Conservation (phyloP, 2,888 invertebrate species). For the Eutolmus rufibarbis region DNA sequence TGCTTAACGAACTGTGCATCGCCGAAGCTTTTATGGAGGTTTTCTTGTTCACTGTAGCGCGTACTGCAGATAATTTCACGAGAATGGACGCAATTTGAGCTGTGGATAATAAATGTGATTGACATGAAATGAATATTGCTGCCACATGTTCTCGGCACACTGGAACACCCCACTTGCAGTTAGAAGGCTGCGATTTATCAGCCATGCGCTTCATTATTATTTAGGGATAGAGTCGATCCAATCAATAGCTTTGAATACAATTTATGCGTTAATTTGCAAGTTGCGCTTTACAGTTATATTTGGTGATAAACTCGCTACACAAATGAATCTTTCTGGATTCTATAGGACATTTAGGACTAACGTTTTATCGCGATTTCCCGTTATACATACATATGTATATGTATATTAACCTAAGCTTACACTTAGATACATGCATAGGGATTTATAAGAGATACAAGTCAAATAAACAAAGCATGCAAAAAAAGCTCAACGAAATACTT, state of each 20-base stretch:
- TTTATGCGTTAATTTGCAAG: too few relatives aligned
- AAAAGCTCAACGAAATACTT: too few relatives aligned
- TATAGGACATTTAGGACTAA: too few relatives aligned
- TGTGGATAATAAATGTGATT: conserved; percentile 34
- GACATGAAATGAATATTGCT: conserved; percentile 28
- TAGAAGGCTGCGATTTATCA: not conserved
- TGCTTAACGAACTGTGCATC: conserved; percentile 29
- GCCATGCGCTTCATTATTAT: not conserved
- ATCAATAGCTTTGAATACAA: not conserved
- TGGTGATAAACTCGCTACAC: too few relatives aligned
- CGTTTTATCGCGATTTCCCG: too few relatives aligned
- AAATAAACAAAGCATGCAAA: too few relatives aligned
- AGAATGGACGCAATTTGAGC: conserved; percentile 34
- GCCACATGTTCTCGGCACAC: not conserved
- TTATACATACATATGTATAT: too few relatives aligned
- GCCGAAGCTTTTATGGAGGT: conserved; percentile 11
- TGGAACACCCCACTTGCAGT: not conserved
- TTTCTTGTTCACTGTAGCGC: conserved; percentile 31
- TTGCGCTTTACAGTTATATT: too few relatives aligned
- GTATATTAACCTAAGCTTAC: too few relatives aligned
- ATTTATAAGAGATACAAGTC: too few relatives aligned
- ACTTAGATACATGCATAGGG: too few relatives aligned
- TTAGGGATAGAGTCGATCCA: not conserved
- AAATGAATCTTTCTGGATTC: too few relatives aligned
- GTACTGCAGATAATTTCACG: conserved; percentile 32